Evolutionary conservation across 2,888 invertebrate genomes (phyloP).

Genomic region (Lasioglossum lativentre): DNA sequence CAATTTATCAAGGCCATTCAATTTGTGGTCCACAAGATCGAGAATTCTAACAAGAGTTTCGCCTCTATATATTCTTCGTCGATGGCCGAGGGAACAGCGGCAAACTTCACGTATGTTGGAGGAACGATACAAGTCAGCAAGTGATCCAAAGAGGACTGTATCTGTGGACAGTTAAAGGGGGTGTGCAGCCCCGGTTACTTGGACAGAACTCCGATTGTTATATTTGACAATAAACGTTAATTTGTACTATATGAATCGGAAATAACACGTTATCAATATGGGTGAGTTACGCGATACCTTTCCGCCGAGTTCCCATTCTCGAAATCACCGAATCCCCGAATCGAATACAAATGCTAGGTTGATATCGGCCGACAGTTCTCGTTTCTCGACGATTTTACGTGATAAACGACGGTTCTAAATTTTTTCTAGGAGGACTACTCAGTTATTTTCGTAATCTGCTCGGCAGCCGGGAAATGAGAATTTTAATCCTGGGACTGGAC

Average conservation of each 20-base stretch:
- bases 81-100: slow-evolving; percentile 17
- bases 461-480: slow-evolving; percentile 98
- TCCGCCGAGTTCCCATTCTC: slow-evolving; percentile 6
- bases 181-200: slow-evolving; percentile 70
- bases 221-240: slow-evolving; percentile 71
- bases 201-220: slow-evolving; percentile 63
- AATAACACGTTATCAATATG: slow-evolving; percentile 72
- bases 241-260: slow-evolving; percentile 74
- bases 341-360: slow-evolving; percentile 45
- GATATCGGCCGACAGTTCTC: neutral
- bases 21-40: neutral
- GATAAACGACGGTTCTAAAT: neutral
- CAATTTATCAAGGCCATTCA: neutral
- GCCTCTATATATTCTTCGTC: neutral
- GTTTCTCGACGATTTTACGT: neutral
- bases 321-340: neutral
- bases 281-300: slow-evolving; percentile 69
- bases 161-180: slow-evolving; percentile 61
- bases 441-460: slow-evolving; percentile 98
- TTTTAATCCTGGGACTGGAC: slow-evolving; percentile 98
- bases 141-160: slow-evolving; percentile 54
- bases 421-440: slow-evolving; percentile 93
- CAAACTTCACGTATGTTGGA: slow-evolving; percentile 57
- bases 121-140: slow-evolving; percentile 64
- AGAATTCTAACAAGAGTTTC: neutral